Percentiles rank a stretch among this genome's conserved stretches.
Conservation (phyloP, 37 sponge, comb jelly and placozoan genomes). For the Agelas oroides region DNA sequence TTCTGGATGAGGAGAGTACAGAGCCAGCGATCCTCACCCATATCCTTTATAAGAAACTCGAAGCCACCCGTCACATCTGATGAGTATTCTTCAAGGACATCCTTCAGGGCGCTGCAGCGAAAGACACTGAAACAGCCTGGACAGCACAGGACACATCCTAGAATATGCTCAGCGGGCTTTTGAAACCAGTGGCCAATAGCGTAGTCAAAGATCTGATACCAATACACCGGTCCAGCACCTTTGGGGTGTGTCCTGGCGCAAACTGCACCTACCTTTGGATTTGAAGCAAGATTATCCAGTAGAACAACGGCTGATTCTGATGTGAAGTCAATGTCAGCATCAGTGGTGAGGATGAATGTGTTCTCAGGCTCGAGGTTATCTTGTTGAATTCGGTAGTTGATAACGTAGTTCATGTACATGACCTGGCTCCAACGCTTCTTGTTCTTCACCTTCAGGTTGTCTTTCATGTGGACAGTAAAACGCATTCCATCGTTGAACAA, state of each 20-base stretch:
- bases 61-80: conserved; percentile 62
- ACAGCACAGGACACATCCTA: conserved; percentile 92
- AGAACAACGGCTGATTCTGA: conserved; percentile 78
- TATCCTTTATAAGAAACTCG: conserved; percentile 93
- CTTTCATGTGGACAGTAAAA: conserved; percentile 83
- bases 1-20: conserved; percentile 90
- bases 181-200: conserved; percentile 91
- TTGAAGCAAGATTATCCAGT: conserved; percentile 77
- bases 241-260: conserved; percentile 90
- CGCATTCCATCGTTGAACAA: conserved; percentile 36
- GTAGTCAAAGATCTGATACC: conserved; percentile 94
- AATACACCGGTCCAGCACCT: conserved; percentile 83
- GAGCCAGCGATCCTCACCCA: conserved; percentile 97
- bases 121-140: conserved; percentile 93
- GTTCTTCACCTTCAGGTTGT: conserved; percentile 75
- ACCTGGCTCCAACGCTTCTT: conserved; percentile 96
- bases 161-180: conserved; percentile 84
- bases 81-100: conserved; percentile 72
- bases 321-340: conserved; percentile 91
- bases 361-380: conserved; percentile 46
- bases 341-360: conserved; percentile 94
- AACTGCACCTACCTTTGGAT: conserved; percentile 83
- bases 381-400: conserved; percentile 62
- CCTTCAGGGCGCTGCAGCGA: conserved; percentile 75
- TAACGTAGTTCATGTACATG: conserved; percentile 94